Base-by-base conservation (phyloP, 1,140 invertebrate species). In the Drosophila pallidifrons region DNA sequence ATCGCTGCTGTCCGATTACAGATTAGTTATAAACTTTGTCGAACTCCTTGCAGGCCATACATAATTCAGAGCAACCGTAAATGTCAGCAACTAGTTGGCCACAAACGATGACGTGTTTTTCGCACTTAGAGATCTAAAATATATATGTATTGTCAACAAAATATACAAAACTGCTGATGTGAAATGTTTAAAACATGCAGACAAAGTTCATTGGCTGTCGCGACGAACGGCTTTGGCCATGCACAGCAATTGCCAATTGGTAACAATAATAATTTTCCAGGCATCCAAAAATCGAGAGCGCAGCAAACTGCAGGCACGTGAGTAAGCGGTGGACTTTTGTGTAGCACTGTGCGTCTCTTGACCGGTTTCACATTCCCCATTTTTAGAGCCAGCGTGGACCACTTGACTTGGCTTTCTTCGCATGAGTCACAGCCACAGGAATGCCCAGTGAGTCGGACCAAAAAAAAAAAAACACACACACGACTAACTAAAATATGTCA, bases 201-300 rank as follows among this genome's bases (percentile, higher is more conserved):
- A 54, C 75, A 82, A 81, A 88, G 83, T 89, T 88, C 83, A 88
- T 77, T 88, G 82, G 75, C 82, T 85, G 82, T 43, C 63, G 67
- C 64, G 43, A 47, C 52, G 5, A 72, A 87, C 76, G 76, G 75
- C 79, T 81, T 73, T 73, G 32, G 69, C 28, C 49, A 46, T 73
- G 76, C 72, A 65, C 60, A 13, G 3, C 5, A 52, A 52, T 52
- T 49, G 63, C 1, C 5, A 52, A 52, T 52, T 49, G 63, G 61
- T 47, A 32, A 68, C 41, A 11, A 43, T 7, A 43, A 43, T 43
- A 85, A 82, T 73, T 73, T 35, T 30, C 25, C 28, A 65, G 47
- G 54, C 38, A 74, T 45, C 49, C 46, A 15, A 57, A 49, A 35
- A 52, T 58, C 32, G 30, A 58, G 41, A 57, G 58, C 60, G 57